These are phyloP conservation scores for Poecilus cupreus DNA, from an alignment of 2,888 invertebrate genomes.

Conservation along the genomic window DNA sequence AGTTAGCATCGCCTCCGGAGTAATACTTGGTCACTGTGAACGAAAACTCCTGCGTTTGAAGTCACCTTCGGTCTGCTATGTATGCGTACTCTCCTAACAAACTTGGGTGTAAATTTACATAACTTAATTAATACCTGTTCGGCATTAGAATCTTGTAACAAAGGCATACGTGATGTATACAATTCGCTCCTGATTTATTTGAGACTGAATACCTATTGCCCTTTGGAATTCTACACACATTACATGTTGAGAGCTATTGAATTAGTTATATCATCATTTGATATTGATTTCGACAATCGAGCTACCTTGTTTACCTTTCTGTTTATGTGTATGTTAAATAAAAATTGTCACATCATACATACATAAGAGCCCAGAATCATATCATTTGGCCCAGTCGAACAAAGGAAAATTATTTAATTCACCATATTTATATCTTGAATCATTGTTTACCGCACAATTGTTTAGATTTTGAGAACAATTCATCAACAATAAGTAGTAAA, in stretches of 20 bases:
- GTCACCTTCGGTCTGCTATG: neutral
- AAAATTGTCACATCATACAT: too few relatives aligned
- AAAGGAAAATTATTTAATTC: too few relatives aligned
- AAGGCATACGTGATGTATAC: conserved; percentile 43
- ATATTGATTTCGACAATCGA: conserved; percentile 5
- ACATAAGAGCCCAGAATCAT: too few relatives aligned
- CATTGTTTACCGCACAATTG: too few relatives aligned
- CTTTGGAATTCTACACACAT: conserved; percentile 2
- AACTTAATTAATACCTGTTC: conserved; percentile 49
- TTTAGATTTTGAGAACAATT: too few relatives aligned
- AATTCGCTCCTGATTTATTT: conserved; percentile 32
- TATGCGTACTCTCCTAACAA: conserved; percentile 44
- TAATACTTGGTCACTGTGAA: conserved; percentile 33
- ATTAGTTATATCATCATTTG: conserved; percentile 22
- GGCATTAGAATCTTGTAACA: conserved; percentile 44
- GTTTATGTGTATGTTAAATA: too few relatives aligned
- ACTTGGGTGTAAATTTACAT: conserved; percentile 54
- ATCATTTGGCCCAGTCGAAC: too few relatives aligned
- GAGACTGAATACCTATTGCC: conserved; percentile 17
- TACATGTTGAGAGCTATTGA: neutral
- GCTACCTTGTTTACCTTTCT: neutral
- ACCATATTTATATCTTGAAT: too few relatives aligned
- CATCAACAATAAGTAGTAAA: too few relatives aligned
- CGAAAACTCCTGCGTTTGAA: conserved; percentile 35
- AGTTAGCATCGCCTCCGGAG: conserved; percentile 2